Conservation (phyloP, 2,113 vertebrate genomes). For the Heteronetta atricapilla region DNA sequence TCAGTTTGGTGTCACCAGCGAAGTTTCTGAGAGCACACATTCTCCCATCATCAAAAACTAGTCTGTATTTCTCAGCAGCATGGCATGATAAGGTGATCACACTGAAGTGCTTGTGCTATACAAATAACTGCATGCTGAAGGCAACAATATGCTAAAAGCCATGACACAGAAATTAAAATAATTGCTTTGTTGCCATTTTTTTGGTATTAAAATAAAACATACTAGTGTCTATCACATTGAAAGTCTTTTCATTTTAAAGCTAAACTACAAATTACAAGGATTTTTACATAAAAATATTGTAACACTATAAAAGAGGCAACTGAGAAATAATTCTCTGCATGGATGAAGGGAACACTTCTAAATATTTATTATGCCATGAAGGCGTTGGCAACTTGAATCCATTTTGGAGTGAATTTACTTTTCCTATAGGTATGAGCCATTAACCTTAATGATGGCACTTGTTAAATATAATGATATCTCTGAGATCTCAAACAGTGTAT, state of each 20-base stretch:
- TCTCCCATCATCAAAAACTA: fast-evolving
- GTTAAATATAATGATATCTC: not conserved
- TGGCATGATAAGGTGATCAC: not conserved
- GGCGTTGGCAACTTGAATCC: not conserved
- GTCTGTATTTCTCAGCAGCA: not conserved
- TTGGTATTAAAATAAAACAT: not conserved
- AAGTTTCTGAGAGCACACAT: not conserved
- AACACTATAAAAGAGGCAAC: not conserved
- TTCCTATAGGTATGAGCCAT: not conserved
- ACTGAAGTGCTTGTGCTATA: not conserved
- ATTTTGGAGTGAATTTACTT: not conserved
- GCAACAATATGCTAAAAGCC: not conserved
- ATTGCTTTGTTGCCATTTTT: not conserved
- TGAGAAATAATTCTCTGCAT: not conserved
- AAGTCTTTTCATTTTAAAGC: not conserved
- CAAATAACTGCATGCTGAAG: not conserved
- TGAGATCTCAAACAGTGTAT: not conserved
- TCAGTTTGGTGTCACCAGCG: not conserved
- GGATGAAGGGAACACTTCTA: not conserved
- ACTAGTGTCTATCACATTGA: not conserved
- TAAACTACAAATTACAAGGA: not conserved
- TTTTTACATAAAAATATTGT: not conserved
- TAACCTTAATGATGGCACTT: not conserved
- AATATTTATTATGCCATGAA: not conserved
- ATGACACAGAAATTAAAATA: not conserved